A percentile compares a stretch with the other conserved stretches of the same genome.
These are phyloP conservation scores for Porites evermanni DNA, from an alignment of 92 coral and sea anemone genomes.

Conservation along the genomic window DNA sequence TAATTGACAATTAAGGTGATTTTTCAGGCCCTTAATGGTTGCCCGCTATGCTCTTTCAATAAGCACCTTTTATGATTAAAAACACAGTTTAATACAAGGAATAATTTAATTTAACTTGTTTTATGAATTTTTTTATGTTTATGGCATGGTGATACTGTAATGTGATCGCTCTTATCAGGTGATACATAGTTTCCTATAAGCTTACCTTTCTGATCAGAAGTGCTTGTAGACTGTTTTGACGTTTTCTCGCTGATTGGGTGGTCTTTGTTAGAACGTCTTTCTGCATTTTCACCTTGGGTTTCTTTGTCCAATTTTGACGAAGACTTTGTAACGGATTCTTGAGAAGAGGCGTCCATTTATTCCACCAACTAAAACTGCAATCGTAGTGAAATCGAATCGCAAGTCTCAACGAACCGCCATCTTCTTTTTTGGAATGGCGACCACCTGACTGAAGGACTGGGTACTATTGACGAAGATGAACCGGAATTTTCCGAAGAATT, in stretches of 20 bases:
- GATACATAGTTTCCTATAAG: background rate
- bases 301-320: background rate
- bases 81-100: no score
- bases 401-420: background rate
- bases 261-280: background rate
- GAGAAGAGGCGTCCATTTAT: conserved; percentile 2
- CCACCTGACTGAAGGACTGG: background rate
- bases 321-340: background rate
- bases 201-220: no score
- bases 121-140: no score
- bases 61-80: no score
- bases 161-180: background rate
- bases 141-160: background rate
- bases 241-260: background rate
- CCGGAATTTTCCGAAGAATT: background rate
- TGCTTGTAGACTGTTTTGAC: background rate
- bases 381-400: no score
- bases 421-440: background rate
- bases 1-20: no score
- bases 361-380: no score
- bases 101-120: no score
- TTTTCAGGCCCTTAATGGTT: no score
- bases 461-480: background rate
- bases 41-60: no score
- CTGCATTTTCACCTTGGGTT: background rate